Evolutionary conservation across 2,797 vertebrate species (phyloP), one percentile per base, ranked within the genome.

Genomic region (Echiichthys vipera): DNA sequence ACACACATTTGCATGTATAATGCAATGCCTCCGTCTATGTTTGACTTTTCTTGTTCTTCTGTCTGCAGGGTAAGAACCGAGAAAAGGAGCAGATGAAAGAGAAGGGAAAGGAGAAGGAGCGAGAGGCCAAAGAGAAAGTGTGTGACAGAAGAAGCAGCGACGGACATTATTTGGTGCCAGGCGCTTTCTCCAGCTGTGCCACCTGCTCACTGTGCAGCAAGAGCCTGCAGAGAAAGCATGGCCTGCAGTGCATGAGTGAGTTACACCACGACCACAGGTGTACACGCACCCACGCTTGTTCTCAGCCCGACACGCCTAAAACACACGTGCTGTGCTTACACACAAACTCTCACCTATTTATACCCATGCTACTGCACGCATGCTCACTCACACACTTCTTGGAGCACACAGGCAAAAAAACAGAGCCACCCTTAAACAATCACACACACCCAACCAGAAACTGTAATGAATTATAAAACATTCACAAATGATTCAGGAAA

Each of bases 171-270:
- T 90, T 98, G 34, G 90, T 95, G 53, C 95, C 84, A 1, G 96
- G 96, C 39, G 92, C 91, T 55, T 95, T 96, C 89, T 94, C 94
- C 82, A 94, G 91, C 79, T 95, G 93, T 70, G 94, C 96, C 87
- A 96, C 91, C 84, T 99, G 97, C 88, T 96, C 97, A 1, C 88
- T 97, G 86, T 98, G 97, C 83, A 92, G 95, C 94, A 97, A 96
- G 84, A 91, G 93, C 32, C 93, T 96, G 90, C 94, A 92, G 93
- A 95, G 91, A 89, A 95, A 95, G 95, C 94, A 95, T 89, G 94
- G 95, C 88, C 94, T 97, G 90, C 96, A 97, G 90, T 97, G 96
- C 91, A 93, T 94, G 83, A 95, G 97, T 99, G 95, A 98, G 98
- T 98, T 95, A 61, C 46, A 17, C 81, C 66, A 72, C 81, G 75